Base-by-base conservation (phyloP, 2,113 vertebrate species). In the Ammodytes marinus region DNA sequence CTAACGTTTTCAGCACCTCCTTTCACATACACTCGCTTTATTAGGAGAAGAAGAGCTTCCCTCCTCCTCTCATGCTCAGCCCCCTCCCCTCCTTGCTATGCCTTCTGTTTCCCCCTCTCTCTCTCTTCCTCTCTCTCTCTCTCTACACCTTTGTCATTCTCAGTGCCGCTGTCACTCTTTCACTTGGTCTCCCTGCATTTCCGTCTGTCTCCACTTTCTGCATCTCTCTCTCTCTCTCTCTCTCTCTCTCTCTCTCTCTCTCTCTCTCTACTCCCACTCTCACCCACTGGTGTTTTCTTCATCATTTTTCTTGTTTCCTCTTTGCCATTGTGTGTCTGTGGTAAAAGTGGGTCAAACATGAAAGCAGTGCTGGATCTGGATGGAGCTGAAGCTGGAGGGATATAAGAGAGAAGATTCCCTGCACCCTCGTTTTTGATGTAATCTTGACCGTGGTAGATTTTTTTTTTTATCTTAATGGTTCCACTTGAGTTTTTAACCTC, bases 1-100 rank as follows among this genome's bases (percentile, higher is more conserved):
- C 76, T 74, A 66, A 78, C 37, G 83, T 86, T 89, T 67, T 84
- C 87, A 82, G 77, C 83, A 87, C 82, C 88, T 92, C 88, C 80
- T 90, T 90, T 88, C 84, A 84, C 82, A 88, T 86, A 59, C 84
- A 86, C 89, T 87, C n/a, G 69, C 87, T 94, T 92, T 93, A 93
- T 89, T 87, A 90, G 83, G 77, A 87, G 84, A 76, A 82, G 90
- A 80, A 64, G 59, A 73, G 81, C 68, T 60, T 86, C 70, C 83
- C 88, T 88, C 92, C 89, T 89, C 90, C 89, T 27, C 85, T 84
- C 63, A 53, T 39, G 50, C 77, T 84, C 67, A 88, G 81, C 90
- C 88, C 86, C 74, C 88, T 74, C 87, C 77, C 89, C 83, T 82
- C 60, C 85, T 88, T 68, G 71, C 78, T 70, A 15, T 77, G 0